Conservation (phyloP, 2,888 invertebrate species). For the Apodemia duryi region DNA sequence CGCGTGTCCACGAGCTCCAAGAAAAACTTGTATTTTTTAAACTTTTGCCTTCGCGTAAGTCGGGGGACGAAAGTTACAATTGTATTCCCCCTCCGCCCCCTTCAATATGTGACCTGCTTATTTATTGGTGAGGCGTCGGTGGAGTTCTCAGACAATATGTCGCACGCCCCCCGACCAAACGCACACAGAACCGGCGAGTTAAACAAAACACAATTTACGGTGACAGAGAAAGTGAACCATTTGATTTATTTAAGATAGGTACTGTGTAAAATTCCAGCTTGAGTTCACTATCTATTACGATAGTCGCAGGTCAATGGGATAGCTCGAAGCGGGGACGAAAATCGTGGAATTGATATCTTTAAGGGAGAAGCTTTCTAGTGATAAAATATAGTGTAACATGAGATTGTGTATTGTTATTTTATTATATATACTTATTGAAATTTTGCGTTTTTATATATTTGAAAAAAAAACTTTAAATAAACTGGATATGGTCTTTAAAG, state of each 20-base stretch:
- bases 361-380: not conserved
- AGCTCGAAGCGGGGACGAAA: not conserved
- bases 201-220: conserved; percentile 67
- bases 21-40: conserved; percentile 76
- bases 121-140: conserved; percentile 75
- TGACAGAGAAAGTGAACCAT: conserved; percentile 57
- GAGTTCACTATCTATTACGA: not conserved
- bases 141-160: conserved; percentile 77
- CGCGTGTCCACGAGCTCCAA: conserved; percentile 39
- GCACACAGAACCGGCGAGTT: conserved; percentile 50
- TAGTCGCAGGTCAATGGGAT: conserved; percentile 1
- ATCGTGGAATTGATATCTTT: not conserved
- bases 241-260: conserved; percentile 52
- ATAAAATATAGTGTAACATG: not conserved
- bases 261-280: conserved; percentile 17
- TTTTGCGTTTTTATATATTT: too few relatives aligned
- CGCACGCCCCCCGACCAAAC: conserved; percentile 59
- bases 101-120: conserved; percentile 80
- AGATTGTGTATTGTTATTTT: not conserved
- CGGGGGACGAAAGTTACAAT: conserved; percentile 74
- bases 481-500: too few relatives aligned
- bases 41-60: conserved; percentile 71
- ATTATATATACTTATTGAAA: not conserved
- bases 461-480: too few relatives aligned
- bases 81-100: conserved; percentile 72